Evolutionary conservation across 2,888 invertebrate species (phyloP).

Genomic region (Drosophila cognata): DNA sequence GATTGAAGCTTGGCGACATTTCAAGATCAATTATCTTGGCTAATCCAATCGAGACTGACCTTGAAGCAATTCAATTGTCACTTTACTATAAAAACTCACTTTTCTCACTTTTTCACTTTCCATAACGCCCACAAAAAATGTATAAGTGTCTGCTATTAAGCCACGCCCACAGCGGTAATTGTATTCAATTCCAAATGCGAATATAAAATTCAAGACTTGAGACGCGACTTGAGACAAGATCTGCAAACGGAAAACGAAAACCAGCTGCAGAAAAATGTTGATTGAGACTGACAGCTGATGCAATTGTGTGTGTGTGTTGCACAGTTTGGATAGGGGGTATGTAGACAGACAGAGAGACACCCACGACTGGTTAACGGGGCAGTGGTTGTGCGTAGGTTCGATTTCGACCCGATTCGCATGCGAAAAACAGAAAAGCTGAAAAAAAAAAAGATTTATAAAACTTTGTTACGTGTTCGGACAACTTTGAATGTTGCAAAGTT

Average conservation of each 20-base stretch:
- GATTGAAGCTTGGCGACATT: background rate
- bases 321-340: background rate
- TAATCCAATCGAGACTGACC: constrained; percentile 29
- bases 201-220: constrained; percentile 32
- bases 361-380: constrained; percentile 34
- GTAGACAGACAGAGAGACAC: constrained; percentile 22
- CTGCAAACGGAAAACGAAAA: constrained; percentile 63
- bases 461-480: constrained; percentile 42
- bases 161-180: constrained; percentile 53
- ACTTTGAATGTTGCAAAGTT: constrained; percentile 61
- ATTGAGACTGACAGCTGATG: constrained; percentile 64
- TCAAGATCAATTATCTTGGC: constrained; percentile 32
- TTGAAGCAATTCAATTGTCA: constrained; percentile 26
- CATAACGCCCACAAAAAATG: constrained; percentile 26
- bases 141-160: constrained; percentile 11
- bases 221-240: constrained; percentile 62
- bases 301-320: constrained; percentile 2
- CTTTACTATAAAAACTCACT: constrained; percentile 2
- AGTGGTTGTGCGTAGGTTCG: constrained; percentile 33
- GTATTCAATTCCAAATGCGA: constrained; percentile 64
- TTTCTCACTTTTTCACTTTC: constrained; percentile 47
- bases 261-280: constrained; percentile 39
- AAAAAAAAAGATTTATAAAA: constrained; percentile 14
- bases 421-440: constrained; percentile 9
- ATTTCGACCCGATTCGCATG: constrained; percentile 27